Conservation (phyloP, 2,113 vertebrate genomes). For the Scophthalmus maximus region DNA sequence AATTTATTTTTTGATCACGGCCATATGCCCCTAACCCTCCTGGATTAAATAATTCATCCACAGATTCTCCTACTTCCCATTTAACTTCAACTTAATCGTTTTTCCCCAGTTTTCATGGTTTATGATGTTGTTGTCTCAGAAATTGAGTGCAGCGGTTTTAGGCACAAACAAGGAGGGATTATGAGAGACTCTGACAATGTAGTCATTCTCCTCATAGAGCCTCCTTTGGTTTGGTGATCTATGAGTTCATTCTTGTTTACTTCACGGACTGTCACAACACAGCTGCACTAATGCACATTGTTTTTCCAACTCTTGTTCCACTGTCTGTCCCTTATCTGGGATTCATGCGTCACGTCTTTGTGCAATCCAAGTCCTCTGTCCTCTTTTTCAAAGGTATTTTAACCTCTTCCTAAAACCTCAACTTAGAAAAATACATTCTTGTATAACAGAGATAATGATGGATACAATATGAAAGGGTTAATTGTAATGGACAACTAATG, state of each 20-base stretch:
- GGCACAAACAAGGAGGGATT: constrained; percentile 35
- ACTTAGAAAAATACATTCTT: neutral
- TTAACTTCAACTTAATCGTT: constrained; percentile 24
- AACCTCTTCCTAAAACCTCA: neutral
- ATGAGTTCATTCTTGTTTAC: constrained; percentile 42
- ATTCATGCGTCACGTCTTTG: constrained; percentile 21
- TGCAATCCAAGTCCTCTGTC: constrained; percentile 11
- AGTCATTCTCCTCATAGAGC: constrained; percentile 20
- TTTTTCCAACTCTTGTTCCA: constrained; percentile 29
- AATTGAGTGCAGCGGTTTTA: constrained; percentile 27
- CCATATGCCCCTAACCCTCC: constrained; percentile 18
- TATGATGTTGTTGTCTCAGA: constrained; percentile 13
- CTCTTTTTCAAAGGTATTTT: constrained; percentile 6
- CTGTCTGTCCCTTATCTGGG: constrained; percentile 28
- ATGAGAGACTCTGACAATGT: constrained; percentile 21
- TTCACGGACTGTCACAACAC: constrained; percentile 39
- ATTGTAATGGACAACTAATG: neutral
- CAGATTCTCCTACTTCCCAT: neutral
- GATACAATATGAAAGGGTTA: neutral
- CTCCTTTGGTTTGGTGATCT: constrained; percentile 37
- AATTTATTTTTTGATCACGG: too few relatives aligned
- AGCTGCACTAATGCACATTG: constrained; percentile 24
- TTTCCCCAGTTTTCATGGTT: constrained; percentile 26
- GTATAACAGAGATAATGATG: neutral
- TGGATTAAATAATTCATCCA: constrained; percentile 33